Base-by-base conservation (phyloP, 2,113 vertebrate genomes). In the Benitochromis conjunctus region DNA sequence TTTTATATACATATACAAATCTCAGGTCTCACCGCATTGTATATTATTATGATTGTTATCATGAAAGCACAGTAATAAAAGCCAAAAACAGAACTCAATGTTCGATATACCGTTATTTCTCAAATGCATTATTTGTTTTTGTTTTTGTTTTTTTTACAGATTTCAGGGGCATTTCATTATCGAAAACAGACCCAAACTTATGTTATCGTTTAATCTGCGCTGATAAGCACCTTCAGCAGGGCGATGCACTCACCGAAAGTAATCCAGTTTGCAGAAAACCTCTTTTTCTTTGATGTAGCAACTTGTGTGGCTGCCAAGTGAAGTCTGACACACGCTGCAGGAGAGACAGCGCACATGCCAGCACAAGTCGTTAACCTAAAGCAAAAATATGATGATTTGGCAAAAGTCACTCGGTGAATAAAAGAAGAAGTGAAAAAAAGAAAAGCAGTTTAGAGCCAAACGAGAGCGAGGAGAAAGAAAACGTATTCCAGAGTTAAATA, bases 241-340 rank as follows among this genome's bases (percentile, higher is more conserved):
- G 11, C 6, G 53, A 46, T 24, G 51, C 74, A 41, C 85, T 4
- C 97, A 99, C 99, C 99, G 97, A 96, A 99, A 99, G 95, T 99
- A 99, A 95, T 99, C 99, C 60, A 99, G 96, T 95, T 99, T 99
- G 95, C 99, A 99, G 96, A 98, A 99, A 88, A 99, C 97, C 92
- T 99, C 98, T 91, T 99, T 99, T 55, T 99, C 98, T 96, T 99
- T 99, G 92, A 99, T 99, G 87, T 99, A 99, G 83, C 99, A 99
- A 93, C 98, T 99, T 34, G 97, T 97, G 76, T 99, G 98, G 82
- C 98, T 97, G 94, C 98, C 98, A 69, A 99, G 95, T 19, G 98
- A 98, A 0, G 97, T 98, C 84, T 98, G 97, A 94, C 99, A 99
- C 79, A 99, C 98, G 11, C 98, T 98, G 95, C 99, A 99, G 1